These are phyloP conservation scores for Dascyllus trimaculatus DNA, from an alignment of 2,113 vertebrate genomes.

Conservation along the genomic window DNA sequence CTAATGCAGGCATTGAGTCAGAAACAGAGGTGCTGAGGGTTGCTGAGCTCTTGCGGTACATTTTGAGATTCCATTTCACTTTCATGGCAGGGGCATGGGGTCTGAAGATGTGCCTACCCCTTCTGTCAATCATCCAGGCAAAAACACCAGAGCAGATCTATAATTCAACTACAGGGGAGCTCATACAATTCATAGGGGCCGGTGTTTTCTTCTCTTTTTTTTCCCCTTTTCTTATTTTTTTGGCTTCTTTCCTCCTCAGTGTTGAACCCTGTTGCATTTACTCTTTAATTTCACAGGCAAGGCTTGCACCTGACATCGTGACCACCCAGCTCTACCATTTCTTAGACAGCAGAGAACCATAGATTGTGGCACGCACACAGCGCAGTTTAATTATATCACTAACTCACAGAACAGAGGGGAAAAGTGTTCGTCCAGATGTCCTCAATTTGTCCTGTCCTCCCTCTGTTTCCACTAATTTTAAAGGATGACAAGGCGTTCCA, in stretches of 20 bases:
- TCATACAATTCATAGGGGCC: conserved; percentile 81
- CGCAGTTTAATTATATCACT: conserved; percentile 67
- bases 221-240: conserved; percentile 24
- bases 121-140: conserved; percentile 82
- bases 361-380: conserved; percentile 39
- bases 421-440: conserved; percentile 64
- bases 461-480: conserved; percentile 58
- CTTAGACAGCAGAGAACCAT: conserved; percentile 17
- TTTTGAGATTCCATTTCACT: conserved; percentile 77
- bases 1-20: conserved; percentile 71
- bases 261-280: conserved; percentile 61
- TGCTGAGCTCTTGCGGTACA: conserved; percentile 73
- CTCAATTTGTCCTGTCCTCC: conserved; percentile 57
- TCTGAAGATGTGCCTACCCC: conserved; percentile 78
- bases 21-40: conserved; percentile 67
- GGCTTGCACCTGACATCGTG: conserved; percentile 57
- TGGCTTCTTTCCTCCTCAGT: conserved; percentile 43
- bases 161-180: conserved; percentile 82
- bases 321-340: conserved; percentile 55
- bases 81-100: conserved; percentile 77
- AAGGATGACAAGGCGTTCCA: conserved; percentile 10
- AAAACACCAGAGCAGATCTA: conserved; percentile 78
- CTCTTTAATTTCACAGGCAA: conserved; percentile 74
- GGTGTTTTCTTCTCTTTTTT: conserved; percentile 53
- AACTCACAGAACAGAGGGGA: not conserved